Evolutionary conservation across 2,113 vertebrate species (phyloP).

Genomic region (Elanus axillaris): DNA sequence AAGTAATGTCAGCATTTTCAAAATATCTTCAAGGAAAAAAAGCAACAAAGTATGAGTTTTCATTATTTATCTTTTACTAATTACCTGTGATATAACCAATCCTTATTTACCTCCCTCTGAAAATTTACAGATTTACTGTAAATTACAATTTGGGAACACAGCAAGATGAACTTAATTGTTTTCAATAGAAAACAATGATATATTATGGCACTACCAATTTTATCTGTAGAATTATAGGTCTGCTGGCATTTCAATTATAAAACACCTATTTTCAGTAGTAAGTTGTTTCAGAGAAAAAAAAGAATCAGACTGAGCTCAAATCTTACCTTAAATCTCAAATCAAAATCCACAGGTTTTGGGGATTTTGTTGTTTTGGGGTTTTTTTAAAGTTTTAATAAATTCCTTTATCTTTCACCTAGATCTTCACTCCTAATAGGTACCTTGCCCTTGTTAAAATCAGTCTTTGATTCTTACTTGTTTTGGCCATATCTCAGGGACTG

Average conservation of each 20-base stretch:
- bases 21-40: neutral
- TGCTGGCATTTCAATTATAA: neutral
- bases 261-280: neutral
- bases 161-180: neutral
- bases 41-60: neutral
- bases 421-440: neutral
- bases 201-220: neutral
- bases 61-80: constrained; percentile 10
- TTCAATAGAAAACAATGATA: neutral
- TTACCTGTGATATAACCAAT: neutral
- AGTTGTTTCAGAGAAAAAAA: neutral
- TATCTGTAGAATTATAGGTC: neutral
- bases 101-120: neutral
- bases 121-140: neutral
- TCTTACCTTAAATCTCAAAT: neutral
- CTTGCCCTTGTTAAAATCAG: neutral
- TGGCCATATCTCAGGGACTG: neutral
- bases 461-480: neutral
- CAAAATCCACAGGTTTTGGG: neutral
- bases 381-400: neutral
- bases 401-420: neutral
- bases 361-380: neutral
- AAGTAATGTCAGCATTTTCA: neutral
- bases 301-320: neutral
- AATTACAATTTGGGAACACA: neutral